A percentile compares a stretch with the other conserved stretches of the same genome.
phyloP scores from a whole-genome alignment of 2,888 invertebrate species.

The Octodonta nipae region DNA sequence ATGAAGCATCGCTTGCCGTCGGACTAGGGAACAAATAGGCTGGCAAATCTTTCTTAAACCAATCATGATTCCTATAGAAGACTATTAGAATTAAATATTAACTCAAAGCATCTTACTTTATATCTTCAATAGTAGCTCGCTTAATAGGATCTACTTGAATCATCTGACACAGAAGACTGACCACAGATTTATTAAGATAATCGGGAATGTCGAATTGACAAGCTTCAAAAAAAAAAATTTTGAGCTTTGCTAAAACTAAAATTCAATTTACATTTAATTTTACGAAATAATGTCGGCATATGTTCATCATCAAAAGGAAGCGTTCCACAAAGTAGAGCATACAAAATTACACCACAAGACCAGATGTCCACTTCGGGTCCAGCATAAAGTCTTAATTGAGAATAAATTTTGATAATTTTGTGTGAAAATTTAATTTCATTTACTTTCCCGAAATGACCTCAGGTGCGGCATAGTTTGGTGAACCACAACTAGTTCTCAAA shows the following conservation, averaged over 20 bases:
- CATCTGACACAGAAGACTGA: conserved; percentile 86
- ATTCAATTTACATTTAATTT: no score
- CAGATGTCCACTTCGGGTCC: conserved; percentile 99
- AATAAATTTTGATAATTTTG: no score
- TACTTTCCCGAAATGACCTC: conserved; percentile 96
- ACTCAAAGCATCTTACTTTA: no score
- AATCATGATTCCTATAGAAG: conserved; percentile 98
- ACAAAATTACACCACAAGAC: conserved; percentile 98
- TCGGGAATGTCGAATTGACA: conserved; percentile 98
- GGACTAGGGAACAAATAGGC: conserved; percentile 96
- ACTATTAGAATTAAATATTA: no score
- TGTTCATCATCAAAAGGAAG: conserved; percentile 99
- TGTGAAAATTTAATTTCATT: no score
- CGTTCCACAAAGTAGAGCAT: conserved; percentile 94
- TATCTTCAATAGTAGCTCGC: conserved; percentile 90
- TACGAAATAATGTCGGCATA: conserved; percentile 91
- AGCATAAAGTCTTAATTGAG: no score
- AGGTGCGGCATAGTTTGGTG: conserved; percentile 98
- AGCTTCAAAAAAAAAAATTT: no score
- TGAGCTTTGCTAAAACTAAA: no score
- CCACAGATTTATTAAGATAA: conserved; percentile 88
- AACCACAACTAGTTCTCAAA: conserved; percentile 92
- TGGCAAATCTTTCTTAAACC: conserved; percentile 96
- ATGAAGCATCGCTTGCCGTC: conserved; percentile 92
- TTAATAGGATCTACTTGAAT: conserved; percentile 97